Evolutionary conservation across 1,140 invertebrate species (phyloP).

Genomic region (Bicyclus anynana): DNA sequence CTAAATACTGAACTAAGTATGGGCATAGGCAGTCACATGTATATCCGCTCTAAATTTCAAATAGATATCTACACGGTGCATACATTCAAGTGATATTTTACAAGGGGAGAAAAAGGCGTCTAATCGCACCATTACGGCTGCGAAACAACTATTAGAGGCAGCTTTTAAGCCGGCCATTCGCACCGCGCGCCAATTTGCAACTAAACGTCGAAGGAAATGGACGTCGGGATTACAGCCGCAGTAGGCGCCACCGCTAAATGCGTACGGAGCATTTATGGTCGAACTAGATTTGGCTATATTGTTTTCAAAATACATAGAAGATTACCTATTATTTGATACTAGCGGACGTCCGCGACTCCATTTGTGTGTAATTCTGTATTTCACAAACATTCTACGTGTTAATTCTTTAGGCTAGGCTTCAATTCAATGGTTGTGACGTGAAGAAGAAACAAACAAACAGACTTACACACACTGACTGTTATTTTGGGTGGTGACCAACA

Average conservation of each 20-base stretch:
- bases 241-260: constrained; percentile 18
- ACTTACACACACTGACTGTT: too few species aligned
- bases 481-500: too few species aligned
- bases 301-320: not conserved
- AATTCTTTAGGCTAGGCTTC: too few species aligned
- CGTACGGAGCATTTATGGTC: constrained; percentile 20
- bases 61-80: not conserved
- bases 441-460: too few species aligned
- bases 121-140: constrained; percentile 30
- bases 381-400: too few species aligned
- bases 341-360: too few species aligned
- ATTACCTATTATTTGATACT: not conserved
- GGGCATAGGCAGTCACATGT: too few species aligned
- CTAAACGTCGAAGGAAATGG: constrained; percentile 36
- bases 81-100: constrained; percentile 18
- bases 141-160: constrained; percentile 27
- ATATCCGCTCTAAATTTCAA: not conserved
- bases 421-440: too few species aligned
- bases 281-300: constrained; percentile 4
- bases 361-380: too few species aligned
- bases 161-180: constrained; percentile 28
- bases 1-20: too few species aligned
- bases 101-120: constrained; percentile 20
- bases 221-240: constrained; percentile 29
- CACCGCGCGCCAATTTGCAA: constrained; percentile 30